A percentile compares a stretch with the other conserved stretches of the same genome.
These are phyloP conservation scores for Ptychochromis oligacanthus DNA, from an alignment of 2,113 vertebrate species.

Conservation along the genomic window DNA sequence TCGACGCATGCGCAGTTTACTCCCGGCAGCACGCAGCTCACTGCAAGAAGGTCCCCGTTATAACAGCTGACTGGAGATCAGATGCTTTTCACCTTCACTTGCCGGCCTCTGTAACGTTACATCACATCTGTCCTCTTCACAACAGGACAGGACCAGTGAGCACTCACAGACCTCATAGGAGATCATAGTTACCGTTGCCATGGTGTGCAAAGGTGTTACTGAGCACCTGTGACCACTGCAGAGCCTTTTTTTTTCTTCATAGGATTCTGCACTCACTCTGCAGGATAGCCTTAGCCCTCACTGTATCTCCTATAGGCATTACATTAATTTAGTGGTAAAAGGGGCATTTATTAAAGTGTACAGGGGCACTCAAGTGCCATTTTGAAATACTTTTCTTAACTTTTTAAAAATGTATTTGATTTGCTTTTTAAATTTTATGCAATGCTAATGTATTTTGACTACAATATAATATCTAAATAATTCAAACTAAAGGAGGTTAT, in stretches of 20 bases:
- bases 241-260: neutral
- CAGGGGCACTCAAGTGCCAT: neutral
- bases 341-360: neutral
- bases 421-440: neutral
- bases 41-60: neutral
- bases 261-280: neutral
- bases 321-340: neutral
- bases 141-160: neutral
- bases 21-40: neutral
- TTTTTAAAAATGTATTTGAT: neutral
- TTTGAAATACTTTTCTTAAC: neutral
- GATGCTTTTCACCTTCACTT: neutral
- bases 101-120: neutral
- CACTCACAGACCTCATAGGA: neutral
- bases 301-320: neutral
- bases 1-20: constrained; percentile 43
- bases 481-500: too few relatives aligned
- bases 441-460: neutral
- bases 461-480: too few relatives aligned
- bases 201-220: neutral
- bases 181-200: neutral
- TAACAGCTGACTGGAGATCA: constrained; percentile 37
- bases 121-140: neutral
- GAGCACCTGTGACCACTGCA: neutral
- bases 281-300: neutral